phyloP scores from a whole-genome alignment of 2,888 invertebrate genomes.

The Troides oblongomaculatus region DNA sequence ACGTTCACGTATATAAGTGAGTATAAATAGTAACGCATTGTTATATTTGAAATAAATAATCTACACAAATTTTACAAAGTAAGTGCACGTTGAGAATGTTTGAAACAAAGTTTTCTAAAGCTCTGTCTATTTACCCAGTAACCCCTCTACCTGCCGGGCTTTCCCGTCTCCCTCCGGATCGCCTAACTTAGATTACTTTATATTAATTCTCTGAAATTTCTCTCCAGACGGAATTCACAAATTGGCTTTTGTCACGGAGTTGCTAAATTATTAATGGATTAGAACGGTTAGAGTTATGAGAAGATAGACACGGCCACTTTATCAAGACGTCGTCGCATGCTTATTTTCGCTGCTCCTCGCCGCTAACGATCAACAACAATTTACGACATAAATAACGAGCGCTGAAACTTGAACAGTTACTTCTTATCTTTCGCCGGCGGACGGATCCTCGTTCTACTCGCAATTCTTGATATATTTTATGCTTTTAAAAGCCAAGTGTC shows the following conservation, averaged over 20 bases:
- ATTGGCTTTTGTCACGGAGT: constrained; percentile 65
- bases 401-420: constrained; percentile 56
- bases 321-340: constrained; percentile 55
- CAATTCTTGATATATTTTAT: constrained; percentile 37
- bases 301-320: constrained; percentile 53
- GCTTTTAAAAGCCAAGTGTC: constrained; percentile 30
- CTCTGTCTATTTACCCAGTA: constrained; percentile 4
- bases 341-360: constrained; percentile 52
- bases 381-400: constrained; percentile 57
- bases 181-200: constrained; percentile 77
- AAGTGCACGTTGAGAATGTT: not conserved
- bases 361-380: constrained; percentile 56
- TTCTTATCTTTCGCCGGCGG: constrained; percentile 52
- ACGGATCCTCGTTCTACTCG: constrained; percentile 42
- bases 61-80: not conserved
- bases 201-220: constrained; percentile 69
- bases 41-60: too few species aligned
- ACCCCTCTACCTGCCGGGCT: constrained; percentile 34
- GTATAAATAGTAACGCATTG: too few species aligned
- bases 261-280: constrained; percentile 63
- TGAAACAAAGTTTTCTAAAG: not conserved
- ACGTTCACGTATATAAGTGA: too few species aligned
- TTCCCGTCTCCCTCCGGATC: constrained; percentile 58
- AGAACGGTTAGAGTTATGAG: constrained; percentile 47
- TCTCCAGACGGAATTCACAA: constrained; percentile 65